A percentile compares a stretch with the other conserved stretches of the same genome.
These are phyloP conservation scores for Parasteatoda lunata DNA, from an alignment of 2,888 invertebrate genomes.

Conservation along the genomic window DNA sequence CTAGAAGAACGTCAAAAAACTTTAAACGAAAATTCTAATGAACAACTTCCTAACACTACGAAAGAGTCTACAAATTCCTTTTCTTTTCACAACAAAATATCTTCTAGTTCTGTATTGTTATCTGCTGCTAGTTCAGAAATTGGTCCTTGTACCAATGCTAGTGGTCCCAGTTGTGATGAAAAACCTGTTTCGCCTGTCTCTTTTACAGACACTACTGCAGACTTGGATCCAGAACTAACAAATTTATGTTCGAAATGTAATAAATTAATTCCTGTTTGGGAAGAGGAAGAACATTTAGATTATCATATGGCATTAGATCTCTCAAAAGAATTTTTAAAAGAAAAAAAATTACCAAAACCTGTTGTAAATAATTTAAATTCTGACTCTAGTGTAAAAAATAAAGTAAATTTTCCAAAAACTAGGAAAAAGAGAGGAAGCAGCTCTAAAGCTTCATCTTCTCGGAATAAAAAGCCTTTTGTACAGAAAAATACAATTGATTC, in stretches of 20 bases:
- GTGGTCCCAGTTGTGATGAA: background rate
- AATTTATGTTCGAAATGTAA: constrained; percentile 81
- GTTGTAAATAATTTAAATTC: background rate
- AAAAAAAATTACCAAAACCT: background rate
- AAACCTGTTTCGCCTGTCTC: background rate
- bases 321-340: constrained; percentile 77
- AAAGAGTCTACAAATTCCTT: background rate
- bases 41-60: background rate
- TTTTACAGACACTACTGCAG: background rate
- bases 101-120: background rate
- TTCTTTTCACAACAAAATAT: background rate
- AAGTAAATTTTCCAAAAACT: background rate
- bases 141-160: background rate
- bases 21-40: background rate
- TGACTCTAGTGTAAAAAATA: background rate
- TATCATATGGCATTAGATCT: constrained; percentile 88
- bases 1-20: constrained; percentile 31
- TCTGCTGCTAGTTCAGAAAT: background rate
- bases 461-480: constrained; percentile 9
- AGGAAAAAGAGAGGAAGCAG: constrained; percentile 33
- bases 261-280: constrained; percentile 79
- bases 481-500: constrained; percentile 57
- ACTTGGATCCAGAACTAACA: constrained; percentile 50
- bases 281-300: constrained; percentile 85
- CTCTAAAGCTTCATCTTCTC: constrained; percentile 10